These are phyloP conservation scores for Hydrophis major DNA, from an alignment of 2,797 vertebrate species.

Conservation along the genomic window DNA sequence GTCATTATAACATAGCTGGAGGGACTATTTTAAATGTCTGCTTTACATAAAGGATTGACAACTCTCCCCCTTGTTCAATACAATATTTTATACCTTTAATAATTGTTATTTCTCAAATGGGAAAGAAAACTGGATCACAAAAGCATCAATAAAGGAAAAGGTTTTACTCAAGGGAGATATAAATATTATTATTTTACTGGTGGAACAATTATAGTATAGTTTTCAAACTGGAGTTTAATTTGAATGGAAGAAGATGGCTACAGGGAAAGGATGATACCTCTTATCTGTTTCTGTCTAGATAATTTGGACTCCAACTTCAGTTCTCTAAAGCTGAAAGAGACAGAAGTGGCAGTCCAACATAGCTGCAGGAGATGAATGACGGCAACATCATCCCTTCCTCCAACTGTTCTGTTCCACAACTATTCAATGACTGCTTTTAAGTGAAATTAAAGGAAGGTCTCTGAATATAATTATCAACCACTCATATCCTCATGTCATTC, in stretches of 20 bases:
- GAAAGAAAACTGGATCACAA: not conserved
- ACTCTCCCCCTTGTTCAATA: not conserved
- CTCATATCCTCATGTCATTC: not conserved
- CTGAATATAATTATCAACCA: not conserved
- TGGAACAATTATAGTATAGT: not conserved
- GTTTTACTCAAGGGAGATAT: not conserved
- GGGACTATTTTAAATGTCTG: not conserved
- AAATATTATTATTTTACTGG: not conserved
- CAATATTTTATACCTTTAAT: not conserved
- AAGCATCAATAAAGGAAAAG: not conserved
- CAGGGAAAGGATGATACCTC: not conserved
- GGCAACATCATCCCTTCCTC: not conserved
- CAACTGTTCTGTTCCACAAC: not conserved
- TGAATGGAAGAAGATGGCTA: not conserved
- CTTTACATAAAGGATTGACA: not conserved
- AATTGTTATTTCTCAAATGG: not conserved
- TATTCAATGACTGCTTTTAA: not conserved
- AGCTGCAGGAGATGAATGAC: not conserved
- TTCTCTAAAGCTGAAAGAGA: not conserved
- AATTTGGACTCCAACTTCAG: not conserved
- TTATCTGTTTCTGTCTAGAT: not conserved
- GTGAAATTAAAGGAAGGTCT: not conserved
- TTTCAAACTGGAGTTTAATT: not conserved
- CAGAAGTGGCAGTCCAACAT: not conserved
- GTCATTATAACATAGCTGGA: not conserved